Conservation (phyloP, 2,113 vertebrate species). For the Ailuropoda melanoleuca region DNA sequence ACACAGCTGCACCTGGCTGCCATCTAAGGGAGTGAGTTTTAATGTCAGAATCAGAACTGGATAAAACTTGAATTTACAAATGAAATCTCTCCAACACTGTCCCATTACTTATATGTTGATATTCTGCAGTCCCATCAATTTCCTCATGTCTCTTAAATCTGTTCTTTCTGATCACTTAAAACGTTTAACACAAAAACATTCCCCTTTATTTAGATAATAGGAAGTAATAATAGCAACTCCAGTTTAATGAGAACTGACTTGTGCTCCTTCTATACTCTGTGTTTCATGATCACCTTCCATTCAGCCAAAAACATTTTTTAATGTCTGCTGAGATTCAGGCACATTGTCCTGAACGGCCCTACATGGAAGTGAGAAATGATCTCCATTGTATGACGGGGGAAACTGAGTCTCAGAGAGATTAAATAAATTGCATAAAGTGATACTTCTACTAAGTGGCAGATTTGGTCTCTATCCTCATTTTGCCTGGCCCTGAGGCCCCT, state of each 20-base stretch:
- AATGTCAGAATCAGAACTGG: background rate
- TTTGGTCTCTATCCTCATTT: background rate
- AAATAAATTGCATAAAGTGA: background rate
- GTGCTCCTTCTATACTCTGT: background rate
- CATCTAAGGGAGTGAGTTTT: background rate
- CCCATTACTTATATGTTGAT: background rate
- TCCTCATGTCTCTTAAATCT: background rate
- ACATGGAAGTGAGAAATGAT: background rate
- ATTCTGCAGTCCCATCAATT: background rate
- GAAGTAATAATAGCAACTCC: background rate
- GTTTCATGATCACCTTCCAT: background rate
- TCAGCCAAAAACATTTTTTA: background rate
- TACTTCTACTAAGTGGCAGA: background rate
- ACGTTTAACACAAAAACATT: background rate
- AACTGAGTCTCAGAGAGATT: background rate
- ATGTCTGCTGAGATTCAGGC: background rate
- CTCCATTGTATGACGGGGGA: background rate
- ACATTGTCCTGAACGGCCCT: background rate
- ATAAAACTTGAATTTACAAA: background rate
- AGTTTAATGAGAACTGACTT: background rate
- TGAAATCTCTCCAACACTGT: background rate
- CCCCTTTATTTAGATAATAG: background rate
- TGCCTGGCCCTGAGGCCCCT: background rate
- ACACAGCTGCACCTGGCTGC: background rate
- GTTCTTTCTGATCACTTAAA: background rate